A percentile compares a stretch with the other conserved stretches of the same genome.
phyloP scores from a whole-genome alignment of 2,797 vertebrate genomes.

The Hydrocynus forskahlii region DNA sequence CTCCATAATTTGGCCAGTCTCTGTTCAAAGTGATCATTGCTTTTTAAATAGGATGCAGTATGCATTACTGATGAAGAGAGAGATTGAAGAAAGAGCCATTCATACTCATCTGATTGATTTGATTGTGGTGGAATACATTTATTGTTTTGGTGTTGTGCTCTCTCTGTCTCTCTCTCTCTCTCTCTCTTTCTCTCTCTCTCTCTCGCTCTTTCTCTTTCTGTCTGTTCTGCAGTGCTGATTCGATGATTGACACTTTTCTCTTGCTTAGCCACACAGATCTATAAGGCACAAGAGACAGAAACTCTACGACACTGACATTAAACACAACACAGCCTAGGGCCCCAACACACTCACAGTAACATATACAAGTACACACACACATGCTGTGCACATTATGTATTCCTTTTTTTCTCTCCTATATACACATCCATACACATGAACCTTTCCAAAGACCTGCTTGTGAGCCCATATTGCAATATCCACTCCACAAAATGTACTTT shows the following conservation, averaged over 20 bases:
- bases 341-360: constrained; percentile 22
- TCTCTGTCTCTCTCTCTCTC: background rate
- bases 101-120: constrained; percentile 27
- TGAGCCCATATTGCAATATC: background rate
- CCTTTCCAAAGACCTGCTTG: background rate
- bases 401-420: background rate
- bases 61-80: background rate
- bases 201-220: constrained; percentile 16
- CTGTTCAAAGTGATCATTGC: constrained; percentile 49
- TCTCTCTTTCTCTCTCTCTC: constrained; percentile 9
- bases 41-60: constrained; percentile 30
- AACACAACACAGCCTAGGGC: constrained; percentile 48
- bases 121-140: constrained; percentile 19
- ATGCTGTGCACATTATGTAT: background rate
- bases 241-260: constrained; percentile 56
- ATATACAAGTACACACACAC: constrained; percentile 5
- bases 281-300: constrained; percentile 49
- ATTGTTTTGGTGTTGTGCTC: constrained; percentile 9
- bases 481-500: background rate
- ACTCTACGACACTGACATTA: constrained; percentile 49
- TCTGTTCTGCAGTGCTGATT: constrained; percentile 11
- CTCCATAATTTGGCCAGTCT: constrained; percentile 24
- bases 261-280: constrained; percentile 56
- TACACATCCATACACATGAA: background rate
- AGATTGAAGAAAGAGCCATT: constrained; percentile 13